Evolutionary conservation across 2,888 invertebrate genomes (phyloP), one percentile per base, ranked within the genome.

Genomic region (Caenorhabditis doughertyi): DNA sequence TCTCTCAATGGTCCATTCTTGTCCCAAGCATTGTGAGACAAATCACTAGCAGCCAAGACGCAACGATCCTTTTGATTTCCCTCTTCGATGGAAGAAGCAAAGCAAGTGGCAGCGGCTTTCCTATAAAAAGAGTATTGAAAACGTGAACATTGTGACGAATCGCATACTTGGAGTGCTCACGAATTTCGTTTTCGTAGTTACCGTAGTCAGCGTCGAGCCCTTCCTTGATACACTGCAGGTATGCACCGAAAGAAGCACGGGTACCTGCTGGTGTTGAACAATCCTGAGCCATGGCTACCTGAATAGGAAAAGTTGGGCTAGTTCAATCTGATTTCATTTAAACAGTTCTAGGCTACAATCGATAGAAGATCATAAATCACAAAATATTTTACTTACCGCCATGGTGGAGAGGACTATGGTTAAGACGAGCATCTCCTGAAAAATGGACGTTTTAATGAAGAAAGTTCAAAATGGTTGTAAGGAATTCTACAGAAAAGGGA

Each of bases 11-110:
- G 91, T 23, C 91, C 91, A 71, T 90, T 89, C 44, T 90, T 85
- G 68, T 91, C 91, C 91, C 91, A 91, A n/a, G 91, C 91, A 53
- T 87, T 84, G 55, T 88, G 84, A 67, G 88, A 85, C 47, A 90
- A 79, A 70, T 90, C 90, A 13, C 84, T 65, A 16, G 80, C 80
- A 23, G 89, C 85, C 53, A 91, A 80, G 23, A 91, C 91, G 72
- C 91, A 91, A 44, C 89, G 87, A 65, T 90, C 90, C 70, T 91
- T 88, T 25, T 68, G 55, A 82, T 91, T 91, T 49, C 91, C 91
- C 58, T 91, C 91, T 13, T 87, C 89, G 81, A 91, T 90, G 9
- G 86, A 86, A 1, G 89, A 88, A 8, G 91, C 89, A 68, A 91
- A 91, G 67, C 91, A 91, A 5, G 89, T 79, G 39, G 83, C 83